Conservation (phyloP, 2,888 invertebrate genomes). For the Cerastis rubricosa region DNA sequence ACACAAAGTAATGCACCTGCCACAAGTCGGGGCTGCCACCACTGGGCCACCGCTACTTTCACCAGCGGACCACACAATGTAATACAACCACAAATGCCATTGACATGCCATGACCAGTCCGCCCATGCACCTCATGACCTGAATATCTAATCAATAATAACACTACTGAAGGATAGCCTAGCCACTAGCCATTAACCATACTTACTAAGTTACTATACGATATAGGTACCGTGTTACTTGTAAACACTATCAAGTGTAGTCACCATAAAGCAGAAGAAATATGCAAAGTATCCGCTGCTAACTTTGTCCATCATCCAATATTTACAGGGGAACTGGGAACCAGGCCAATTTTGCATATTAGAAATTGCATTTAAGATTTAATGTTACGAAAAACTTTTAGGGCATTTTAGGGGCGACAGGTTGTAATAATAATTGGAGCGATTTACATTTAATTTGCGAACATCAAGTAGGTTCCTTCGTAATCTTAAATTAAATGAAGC, state of each 20-base stretch:
- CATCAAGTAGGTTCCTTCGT: constrained; percentile 6
- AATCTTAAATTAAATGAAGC: constrained; percentile 27
- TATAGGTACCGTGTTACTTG: not conserved
- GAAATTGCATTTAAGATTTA: constrained; percentile 58
- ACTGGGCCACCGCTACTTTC: too few relatives aligned
- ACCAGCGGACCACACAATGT: not conserved
- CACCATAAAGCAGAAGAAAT: constrained; percentile 6
- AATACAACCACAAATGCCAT: not conserved
- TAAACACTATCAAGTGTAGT: not conserved
- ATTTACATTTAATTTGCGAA: constrained; percentile 60
- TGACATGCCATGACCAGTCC: not conserved
- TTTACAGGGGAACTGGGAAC: constrained; percentile 49
- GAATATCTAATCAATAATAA: constrained; percentile 24
- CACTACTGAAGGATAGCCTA: not conserved
- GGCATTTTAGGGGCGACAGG: constrained; percentile 46
- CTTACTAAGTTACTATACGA: not conserved
- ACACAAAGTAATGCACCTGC: too few relatives aligned
- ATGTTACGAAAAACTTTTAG: constrained; percentile 52
- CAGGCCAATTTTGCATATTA: constrained; percentile 60
- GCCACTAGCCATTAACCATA: not conserved
- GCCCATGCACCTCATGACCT: constrained; percentile 3
- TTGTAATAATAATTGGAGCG: constrained; percentile 52
- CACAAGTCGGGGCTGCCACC: too few relatives aligned
- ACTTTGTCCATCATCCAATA: constrained; percentile 55
- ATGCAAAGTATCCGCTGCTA: constrained; percentile 34